Evolutionary conservation across 2,113 vertebrate species (phyloP).

Genomic region (Arizona elegans): DNA sequence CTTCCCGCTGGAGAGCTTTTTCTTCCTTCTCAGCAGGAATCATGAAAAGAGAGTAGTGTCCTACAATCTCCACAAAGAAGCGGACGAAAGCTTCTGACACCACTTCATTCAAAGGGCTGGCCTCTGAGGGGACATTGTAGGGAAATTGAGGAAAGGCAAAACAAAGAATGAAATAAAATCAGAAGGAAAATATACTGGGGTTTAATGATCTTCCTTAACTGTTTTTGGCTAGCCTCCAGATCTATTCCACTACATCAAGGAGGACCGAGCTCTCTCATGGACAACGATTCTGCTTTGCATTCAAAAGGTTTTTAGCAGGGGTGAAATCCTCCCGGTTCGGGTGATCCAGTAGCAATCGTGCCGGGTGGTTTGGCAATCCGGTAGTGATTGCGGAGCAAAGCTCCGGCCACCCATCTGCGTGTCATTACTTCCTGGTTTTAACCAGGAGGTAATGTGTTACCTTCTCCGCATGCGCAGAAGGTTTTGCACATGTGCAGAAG

Average conservation of each 20-base stretch:
- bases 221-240: neutral
- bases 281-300: neutral
- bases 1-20: constrained; percentile 75
- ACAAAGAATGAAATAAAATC: neutral
- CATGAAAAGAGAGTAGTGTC: constrained; percentile 90
- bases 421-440: too few relatives aligned
- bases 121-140: constrained; percentile 32
- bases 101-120: constrained; percentile 79
- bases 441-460: too few relatives aligned
- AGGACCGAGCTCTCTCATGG: neutral
- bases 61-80: constrained; percentile 84
- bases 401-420: too few relatives aligned
- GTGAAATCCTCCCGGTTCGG: too few relatives aligned
- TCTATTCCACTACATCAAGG: neutral
- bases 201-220: neutral
- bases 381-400: too few relatives aligned
- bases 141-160: neutral
- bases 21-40: constrained; percentile 78
- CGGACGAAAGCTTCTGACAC: constrained; percentile 95
- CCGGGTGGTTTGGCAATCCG: too few relatives aligned
- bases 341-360: too few relatives aligned
- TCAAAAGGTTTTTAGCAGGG: neutral
- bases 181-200: neutral
- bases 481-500: too few relatives aligned
- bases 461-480: too few relatives aligned